A percentile compares a stretch with the other conserved stretches of the same genome.
phyloP scores from a whole-genome alignment of 2,888 invertebrate genomes.

The Lampropteryx suffumata region DNA sequence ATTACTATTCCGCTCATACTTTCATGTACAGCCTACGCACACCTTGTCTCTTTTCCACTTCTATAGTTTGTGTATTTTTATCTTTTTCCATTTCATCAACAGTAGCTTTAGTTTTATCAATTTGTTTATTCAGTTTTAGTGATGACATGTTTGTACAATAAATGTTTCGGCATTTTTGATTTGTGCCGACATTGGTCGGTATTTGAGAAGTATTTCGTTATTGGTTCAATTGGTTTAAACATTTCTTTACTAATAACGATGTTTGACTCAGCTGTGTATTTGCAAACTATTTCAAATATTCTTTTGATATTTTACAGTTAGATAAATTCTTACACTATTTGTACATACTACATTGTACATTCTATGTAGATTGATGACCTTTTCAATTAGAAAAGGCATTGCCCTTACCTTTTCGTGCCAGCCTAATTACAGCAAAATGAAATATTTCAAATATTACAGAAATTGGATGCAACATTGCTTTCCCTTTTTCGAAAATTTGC shows the following conservation, averaged over 20 bases:
- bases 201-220: constrained; percentile 49
- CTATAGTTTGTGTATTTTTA: constrained; percentile 37
- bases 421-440: constrained; percentile 6
- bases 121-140: constrained; percentile 60
- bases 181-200: constrained; percentile 55
- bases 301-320: constrained; percentile 12
- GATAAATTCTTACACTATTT: constrained; percentile 1
- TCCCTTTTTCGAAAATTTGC: constrained; percentile 28
- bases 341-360: not conserved
- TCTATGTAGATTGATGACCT: constrained; percentile 9
- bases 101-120: constrained; percentile 47
- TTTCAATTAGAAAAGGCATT: constrained; percentile 1
- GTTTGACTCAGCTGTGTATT: constrained; percentile 26
- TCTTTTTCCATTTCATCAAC: constrained; percentile 61
- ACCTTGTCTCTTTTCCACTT: constrained; percentile 51
- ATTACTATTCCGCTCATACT: constrained; percentile 41
- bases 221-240: constrained; percentile 59
- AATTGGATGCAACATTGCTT: constrained; percentile 11
- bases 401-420: not conserved
- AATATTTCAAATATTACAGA: constrained; percentile 10
- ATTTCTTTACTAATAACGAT: constrained; percentile 42
- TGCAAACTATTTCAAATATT: constrained; percentile 21
- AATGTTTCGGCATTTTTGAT: constrained; percentile 67
- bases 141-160: constrained; percentile 61
- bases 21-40: constrained; percentile 29